Evolutionary conservation across 1,140 invertebrate genomes (phyloP).

Genomic region (Monochamus saltuarius): DNA sequence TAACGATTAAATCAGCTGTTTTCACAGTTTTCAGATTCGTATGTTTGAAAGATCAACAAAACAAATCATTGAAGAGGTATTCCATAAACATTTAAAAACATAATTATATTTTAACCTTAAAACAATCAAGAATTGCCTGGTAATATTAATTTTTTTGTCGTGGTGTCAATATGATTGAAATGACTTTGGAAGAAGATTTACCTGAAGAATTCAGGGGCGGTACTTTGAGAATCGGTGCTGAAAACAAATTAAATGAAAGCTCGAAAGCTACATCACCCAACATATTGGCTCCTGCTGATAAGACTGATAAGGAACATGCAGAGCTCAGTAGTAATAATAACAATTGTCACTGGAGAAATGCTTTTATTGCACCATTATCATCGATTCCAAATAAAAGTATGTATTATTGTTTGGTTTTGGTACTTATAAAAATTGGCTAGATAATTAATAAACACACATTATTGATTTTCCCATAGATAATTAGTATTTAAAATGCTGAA

Average conservation of each 20-base stretch:
- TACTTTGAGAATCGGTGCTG: conserved; percentile 39
- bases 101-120: too few species aligned
- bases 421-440: conserved; percentile 3
- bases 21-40: too few species aligned
- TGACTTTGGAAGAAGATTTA: conserved; percentile 44
- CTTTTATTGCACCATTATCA: conserved; percentile 39
- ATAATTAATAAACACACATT: not conserved
- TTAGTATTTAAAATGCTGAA: too few species aligned
- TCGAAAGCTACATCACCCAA: conserved; percentile 10
- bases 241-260: conserved; percentile 25
- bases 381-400: conserved; percentile 41
- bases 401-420: conserved; percentile 16
- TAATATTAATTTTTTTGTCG: too few species aligned
- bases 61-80: too few species aligned
- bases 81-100: too few species aligned
- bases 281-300: conserved; percentile 12
- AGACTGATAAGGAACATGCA: conserved; percentile 24
- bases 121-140: too few species aligned
- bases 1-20: too few species aligned
- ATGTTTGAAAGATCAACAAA: too few species aligned
- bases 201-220: conserved; percentile 46
- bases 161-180: conserved; percentile 20
- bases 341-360: conserved; percentile 36
- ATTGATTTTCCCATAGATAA: too few species aligned
- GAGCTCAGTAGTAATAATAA: conserved; percentile 34